Evolutionary conservation across 2,113 vertebrate genomes (phyloP).

Genomic region (Falco punctatus): DNA sequence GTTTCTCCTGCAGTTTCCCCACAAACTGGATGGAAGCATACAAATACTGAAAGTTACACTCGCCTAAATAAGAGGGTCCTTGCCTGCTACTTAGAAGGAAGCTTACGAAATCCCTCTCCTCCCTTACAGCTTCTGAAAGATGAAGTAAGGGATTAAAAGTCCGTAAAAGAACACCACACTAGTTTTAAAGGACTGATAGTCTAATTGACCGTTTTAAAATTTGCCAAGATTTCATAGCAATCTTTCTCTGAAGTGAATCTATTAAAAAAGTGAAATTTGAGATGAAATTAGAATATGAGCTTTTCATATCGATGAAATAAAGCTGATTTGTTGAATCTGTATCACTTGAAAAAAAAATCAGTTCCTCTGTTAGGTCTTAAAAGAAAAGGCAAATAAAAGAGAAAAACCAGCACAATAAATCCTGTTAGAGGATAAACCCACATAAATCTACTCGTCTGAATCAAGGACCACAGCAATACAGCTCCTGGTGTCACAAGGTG

Average conservation of each 20-base stretch:
- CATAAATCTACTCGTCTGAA: background rate
- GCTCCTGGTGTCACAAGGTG: conserved; percentile 48
- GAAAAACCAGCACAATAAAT: background rate
- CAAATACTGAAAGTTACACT: background rate
- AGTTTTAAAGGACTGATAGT: background rate
- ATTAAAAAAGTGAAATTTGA: background rate
- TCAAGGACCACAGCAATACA: background rate
- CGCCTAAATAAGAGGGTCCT: background rate
- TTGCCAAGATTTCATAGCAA: background rate
- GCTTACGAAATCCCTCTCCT: background rate
- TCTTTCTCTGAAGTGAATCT: conserved; percentile 1
- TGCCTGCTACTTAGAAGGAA: background rate
- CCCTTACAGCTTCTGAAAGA: background rate
- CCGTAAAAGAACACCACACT: background rate
- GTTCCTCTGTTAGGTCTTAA: background rate
- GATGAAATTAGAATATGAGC: conserved; percentile 10
- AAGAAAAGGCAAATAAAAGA: conserved; percentile 30
- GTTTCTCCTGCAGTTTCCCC: background rate
- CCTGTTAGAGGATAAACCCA: background rate
- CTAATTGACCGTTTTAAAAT: conserved; percentile 3
- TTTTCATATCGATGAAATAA: conserved; percentile 32
- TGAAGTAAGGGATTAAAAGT: background rate
- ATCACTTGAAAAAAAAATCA: background rate
- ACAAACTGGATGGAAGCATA: background rate
- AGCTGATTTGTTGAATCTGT: conserved; percentile 12